A percentile compares a stretch with the other conserved stretches of the same genome.
These are phyloP conservation scores for Drosophila fungiperda DNA, from an alignment of 2,888 invertebrate genomes.

Conservation along the genomic window DNA sequence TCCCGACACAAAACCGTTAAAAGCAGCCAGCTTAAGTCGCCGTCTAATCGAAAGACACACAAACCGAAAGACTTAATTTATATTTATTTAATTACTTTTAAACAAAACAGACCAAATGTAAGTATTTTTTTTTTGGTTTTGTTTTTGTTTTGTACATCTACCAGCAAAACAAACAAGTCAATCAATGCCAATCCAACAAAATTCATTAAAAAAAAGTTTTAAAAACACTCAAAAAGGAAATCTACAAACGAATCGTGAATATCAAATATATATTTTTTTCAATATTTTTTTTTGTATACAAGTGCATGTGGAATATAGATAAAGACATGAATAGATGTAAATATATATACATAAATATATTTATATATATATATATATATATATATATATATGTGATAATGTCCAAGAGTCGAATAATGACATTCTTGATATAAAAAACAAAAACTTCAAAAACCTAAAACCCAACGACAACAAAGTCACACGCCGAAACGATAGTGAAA, in stretches of 20 bases:
- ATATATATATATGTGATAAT: slow-evolving; percentile 36
- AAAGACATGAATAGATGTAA: not conserved
- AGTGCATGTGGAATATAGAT: slow-evolving; percentile 51
- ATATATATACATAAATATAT: slow-evolving; percentile 19
- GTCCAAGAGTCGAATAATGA: slow-evolving; percentile 29
- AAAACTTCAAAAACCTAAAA: slow-evolving; percentile 26
- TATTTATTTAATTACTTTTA: slow-evolving; percentile 85
- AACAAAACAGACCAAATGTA: slow-evolving; percentile 83
- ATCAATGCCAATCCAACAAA: slow-evolving; percentile 21
- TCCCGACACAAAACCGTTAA: slow-evolving; percentile 68
- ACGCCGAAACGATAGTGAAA: slow-evolving; percentile 41
- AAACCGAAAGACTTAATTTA: slow-evolving; percentile 83
- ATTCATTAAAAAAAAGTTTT: slow-evolving; percentile 1
- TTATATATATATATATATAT: slow-evolving; percentile 18
- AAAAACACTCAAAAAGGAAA: slow-evolving; percentile 18
- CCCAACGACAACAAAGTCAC: slow-evolving; percentile 39
- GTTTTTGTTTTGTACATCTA: slow-evolving; percentile 2
- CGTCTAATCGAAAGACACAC: slow-evolving; percentile 73
- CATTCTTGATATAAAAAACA: slow-evolving; percentile 25
- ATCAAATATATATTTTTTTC: slow-evolving; percentile 34
- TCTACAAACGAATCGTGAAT: slow-evolving; percentile 31
- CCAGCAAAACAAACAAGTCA: slow-evolving; percentile 11
- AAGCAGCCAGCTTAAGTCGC: slow-evolving; percentile 75
- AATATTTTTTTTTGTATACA: slow-evolving; percentile 38
- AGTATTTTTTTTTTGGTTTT: slow-evolving; percentile 53